A percentile compares a stretch with the other conserved stretches of the same genome.
phyloP scores from a whole-genome alignment of 2,113 vertebrate genomes.

The Tenebrosternarchus preto region DNA sequence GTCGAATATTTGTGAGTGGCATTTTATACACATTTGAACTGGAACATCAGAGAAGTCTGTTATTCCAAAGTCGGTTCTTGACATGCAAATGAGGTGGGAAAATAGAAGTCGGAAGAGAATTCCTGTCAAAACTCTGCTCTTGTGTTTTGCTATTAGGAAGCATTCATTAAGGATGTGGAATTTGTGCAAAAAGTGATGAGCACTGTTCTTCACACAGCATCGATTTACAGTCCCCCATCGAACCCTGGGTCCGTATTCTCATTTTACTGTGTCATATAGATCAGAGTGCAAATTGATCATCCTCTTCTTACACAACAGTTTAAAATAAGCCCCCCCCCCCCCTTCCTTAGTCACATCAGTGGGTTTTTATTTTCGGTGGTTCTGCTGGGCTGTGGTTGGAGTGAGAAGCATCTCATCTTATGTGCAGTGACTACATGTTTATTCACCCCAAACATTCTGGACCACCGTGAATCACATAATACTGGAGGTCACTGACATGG shows the following conservation, averaged over 20 bases:
- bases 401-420: slow-evolving; percentile 25
- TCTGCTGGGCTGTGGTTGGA: slow-evolving; percentile 1
- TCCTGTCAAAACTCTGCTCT: no score
- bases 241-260: no score
- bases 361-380: neutral
- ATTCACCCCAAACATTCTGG: neutral
- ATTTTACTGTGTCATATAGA: neutral
- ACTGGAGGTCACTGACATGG: neutral
- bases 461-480: neutral
- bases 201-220: neutral
- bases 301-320: slow-evolving; percentile 1
- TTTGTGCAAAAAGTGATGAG: neutral
- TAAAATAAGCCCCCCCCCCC: slow-evolving; percentile 26
- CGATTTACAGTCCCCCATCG: neutral
- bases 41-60: no score
- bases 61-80: no score
- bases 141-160: no score
- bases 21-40: neutral
- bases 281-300: neutral
- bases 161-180: no score
- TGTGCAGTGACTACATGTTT: neutral
- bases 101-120: no score
- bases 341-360: slow-evolving; percentile 30
- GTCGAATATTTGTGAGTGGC: slow-evolving; percentile 5
- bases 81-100: no score